Evolutionary conservation across 2,113 vertebrate species (phyloP).

Genomic region (Forbesichthys papilliferus): DNA sequence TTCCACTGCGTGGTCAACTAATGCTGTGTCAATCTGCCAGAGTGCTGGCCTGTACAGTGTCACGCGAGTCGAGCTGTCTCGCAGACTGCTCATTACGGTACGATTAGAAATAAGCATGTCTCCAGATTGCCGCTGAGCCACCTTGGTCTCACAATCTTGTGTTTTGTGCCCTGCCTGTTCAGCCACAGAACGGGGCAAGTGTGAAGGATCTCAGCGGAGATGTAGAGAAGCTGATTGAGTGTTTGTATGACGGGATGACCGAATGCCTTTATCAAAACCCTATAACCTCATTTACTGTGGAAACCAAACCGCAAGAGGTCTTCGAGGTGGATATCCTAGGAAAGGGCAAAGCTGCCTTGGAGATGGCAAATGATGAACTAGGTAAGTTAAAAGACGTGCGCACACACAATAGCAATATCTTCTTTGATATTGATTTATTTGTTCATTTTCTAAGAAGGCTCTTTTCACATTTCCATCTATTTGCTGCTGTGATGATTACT

Average conservation of each 20-base stretch:
- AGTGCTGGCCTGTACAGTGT: slow-evolving; percentile 78
- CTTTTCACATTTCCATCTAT: no score
- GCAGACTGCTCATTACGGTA: slow-evolving; percentile 85
- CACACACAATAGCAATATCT: neutral
- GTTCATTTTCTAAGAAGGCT: neutral
- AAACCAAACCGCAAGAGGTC: slow-evolving; percentile 70
- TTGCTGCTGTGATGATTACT: neutral
- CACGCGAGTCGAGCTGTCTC: slow-evolving; percentile 83
- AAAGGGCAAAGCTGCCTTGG: slow-evolving; percentile 78
- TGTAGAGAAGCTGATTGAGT: slow-evolving; percentile 64
- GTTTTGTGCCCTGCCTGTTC: neutral
- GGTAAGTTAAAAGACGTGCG: slow-evolving; percentile 63
- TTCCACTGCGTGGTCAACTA: slow-evolving; percentile 87
- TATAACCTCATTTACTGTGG: slow-evolving; percentile 78
- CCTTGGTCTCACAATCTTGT: neutral
- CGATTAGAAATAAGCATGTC: neutral
- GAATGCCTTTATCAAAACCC: slow-evolving; percentile 82
- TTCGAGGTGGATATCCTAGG: slow-evolving; percentile 81
- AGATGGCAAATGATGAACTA: slow-evolving; percentile 81
- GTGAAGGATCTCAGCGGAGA: slow-evolving; percentile 38
- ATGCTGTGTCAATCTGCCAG: slow-evolving; percentile 85
- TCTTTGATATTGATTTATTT: neutral
- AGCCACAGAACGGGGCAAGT: slow-evolving; percentile 48
- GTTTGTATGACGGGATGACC: slow-evolving; percentile 85
- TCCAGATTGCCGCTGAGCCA: neutral